Percentiles rank a stretch among this genome's conserved stretches.
These are phyloP conservation scores for Melanerpes formicivorus DNA, from an alignment of 2,113 vertebrate species.

Conservation along the genomic window DNA sequence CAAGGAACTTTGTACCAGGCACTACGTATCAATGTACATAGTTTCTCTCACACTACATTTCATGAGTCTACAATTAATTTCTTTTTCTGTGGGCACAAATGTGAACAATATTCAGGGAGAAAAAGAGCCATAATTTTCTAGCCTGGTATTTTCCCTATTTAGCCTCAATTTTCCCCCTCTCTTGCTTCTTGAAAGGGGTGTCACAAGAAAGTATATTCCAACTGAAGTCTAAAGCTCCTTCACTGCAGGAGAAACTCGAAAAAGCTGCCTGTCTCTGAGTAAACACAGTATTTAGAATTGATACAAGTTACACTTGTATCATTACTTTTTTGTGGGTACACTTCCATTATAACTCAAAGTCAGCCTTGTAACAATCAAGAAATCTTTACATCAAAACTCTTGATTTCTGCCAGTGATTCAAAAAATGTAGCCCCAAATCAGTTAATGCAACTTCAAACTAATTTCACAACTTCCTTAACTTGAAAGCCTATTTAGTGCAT, in stretches of 20 bases:
- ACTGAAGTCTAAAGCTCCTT: background rate
- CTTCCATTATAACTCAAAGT: background rate
- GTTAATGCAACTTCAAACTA: background rate
- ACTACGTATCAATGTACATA: background rate
- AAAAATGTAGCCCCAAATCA: background rate
- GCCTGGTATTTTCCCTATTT: background rate
- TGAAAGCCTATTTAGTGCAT: background rate
- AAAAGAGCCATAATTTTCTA: background rate
- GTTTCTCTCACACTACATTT: background rate
- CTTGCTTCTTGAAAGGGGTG: background rate
- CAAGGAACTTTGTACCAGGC: background rate
- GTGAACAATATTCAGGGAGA: background rate
- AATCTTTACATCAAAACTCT: background rate
- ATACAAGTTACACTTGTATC: background rate
- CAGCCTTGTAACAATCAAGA: background rate
- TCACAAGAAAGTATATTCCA: background rate
- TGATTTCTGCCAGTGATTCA: background rate
- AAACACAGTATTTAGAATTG: constrained; percentile 4
- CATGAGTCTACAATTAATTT: background rate
- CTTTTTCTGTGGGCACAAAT: background rate
- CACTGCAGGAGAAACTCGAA: background rate
- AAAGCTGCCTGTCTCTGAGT: background rate
- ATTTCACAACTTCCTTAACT: constrained; percentile 14
- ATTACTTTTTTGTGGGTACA: background rate
- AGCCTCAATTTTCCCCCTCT: background rate